phyloP scores from a whole-genome alignment of 2,113 vertebrate genomes.

The Otus sunia region DNA sequence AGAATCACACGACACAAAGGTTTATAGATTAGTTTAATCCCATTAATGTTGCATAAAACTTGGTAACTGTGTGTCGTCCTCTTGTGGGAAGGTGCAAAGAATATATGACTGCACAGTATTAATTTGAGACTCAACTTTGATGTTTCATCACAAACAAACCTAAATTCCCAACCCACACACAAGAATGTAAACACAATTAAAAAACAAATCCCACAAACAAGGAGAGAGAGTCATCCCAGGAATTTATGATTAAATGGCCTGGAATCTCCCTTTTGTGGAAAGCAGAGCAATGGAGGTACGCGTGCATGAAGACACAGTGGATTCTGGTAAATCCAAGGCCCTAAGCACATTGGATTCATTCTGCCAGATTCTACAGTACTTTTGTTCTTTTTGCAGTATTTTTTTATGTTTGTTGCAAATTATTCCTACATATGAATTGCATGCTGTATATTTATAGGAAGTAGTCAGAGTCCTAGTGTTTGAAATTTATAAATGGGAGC shows the following conservation, averaged over 20 bases:
- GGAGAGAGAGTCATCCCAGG: constrained; percentile 50
- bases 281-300: background rate
- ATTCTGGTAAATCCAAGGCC: background rate
- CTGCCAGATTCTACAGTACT: background rate
- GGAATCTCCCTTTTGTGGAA: constrained; percentile 61
- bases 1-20: background rate
- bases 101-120: background rate
- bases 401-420: background rate
- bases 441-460: background rate
- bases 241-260: constrained; percentile 57
- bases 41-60: background rate
- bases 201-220: constrained; percentile 43
- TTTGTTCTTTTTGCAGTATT: background rate
- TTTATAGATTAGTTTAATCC: background rate
- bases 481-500: background rate
- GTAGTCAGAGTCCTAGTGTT: background rate
- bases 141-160: constrained; percentile 59
- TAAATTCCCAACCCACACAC: constrained; percentile 57
- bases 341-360: background rate
- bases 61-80: background rate
- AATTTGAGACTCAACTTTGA: constrained; percentile 54
- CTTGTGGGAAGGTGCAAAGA: constrained; percentile 23
- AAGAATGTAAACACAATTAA: constrained; percentile 63
- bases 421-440: background rate
- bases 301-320: background rate